Percentiles rank a stretch among this genome's conserved stretches.
Conservation (phyloP, 1,140 invertebrate species). For the Sinonovacula constricta region DNA sequence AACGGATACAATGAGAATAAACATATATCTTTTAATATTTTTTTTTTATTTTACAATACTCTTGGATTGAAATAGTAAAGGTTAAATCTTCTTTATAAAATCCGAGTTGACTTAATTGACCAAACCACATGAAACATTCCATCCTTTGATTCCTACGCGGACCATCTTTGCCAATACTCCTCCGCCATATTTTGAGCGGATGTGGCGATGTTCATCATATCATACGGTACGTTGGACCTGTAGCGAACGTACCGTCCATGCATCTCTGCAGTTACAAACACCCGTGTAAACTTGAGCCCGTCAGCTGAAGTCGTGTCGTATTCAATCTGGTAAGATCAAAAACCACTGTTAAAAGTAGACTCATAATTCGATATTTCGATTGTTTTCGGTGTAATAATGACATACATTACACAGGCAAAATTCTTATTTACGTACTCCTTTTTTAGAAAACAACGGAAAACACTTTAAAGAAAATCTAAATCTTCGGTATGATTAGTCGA, state of each 20-base stretch:
- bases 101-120: too few relatives aligned
- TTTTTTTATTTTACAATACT: too few relatives aligned
- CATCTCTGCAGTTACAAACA: slow-evolving; percentile 21
- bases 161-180: slow-evolving; percentile 30
- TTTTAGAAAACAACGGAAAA: neutral
- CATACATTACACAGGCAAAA: too few relatives aligned
- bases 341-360: neutral
- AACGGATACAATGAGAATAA: too few relatives aligned
- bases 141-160: too few relatives aligned
- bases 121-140: too few relatives aligned
- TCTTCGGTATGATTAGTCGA: too few relatives aligned
- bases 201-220: slow-evolving; percentile 28
- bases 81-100: too few relatives aligned
- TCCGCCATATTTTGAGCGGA: slow-evolving; percentile 4
- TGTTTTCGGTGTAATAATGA: too few relatives aligned
- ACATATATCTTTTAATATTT: too few relatives aligned
- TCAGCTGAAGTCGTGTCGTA: neutral
- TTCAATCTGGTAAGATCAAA: slow-evolving; percentile 13
- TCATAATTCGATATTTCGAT: neutral
- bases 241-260: slow-evolving; percentile 14
- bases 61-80: too few relatives aligned
- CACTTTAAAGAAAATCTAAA: too few relatives aligned
- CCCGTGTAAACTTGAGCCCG: slow-evolving; percentile 9
- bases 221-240: slow-evolving; percentile 7
- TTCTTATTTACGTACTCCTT: neutral